Conservation (phyloP, 2,797 vertebrate species). For the Pipistrellus pipistrellus region DNA sequence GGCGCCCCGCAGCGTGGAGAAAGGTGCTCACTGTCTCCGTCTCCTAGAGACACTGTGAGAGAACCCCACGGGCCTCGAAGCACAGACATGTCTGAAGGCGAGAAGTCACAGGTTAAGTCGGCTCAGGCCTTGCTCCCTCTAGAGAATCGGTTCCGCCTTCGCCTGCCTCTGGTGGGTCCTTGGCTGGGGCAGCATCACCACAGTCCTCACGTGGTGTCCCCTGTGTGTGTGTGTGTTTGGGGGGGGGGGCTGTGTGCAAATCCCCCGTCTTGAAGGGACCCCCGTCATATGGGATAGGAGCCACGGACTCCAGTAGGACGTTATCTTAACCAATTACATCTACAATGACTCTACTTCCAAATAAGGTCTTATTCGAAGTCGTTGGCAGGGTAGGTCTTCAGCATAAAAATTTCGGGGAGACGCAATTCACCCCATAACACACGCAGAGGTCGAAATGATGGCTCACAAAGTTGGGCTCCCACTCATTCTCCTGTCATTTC, state of each 20-base stretch:
- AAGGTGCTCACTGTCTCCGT: rapidly evolving
- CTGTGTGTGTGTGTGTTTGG: too few relatives aligned
- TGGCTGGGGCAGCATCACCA: too few relatives aligned
- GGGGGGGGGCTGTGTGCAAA: too few relatives aligned
- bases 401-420: background rate
- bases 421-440: background rate
- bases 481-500: constrained; percentile 11
- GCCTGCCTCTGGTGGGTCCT: background rate
- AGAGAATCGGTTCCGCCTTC: background rate
- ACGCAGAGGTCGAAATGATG: background rate
- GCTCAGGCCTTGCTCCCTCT: rapidly evolving
- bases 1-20: rapidly evolving
- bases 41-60: too few relatives aligned
- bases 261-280: background rate
- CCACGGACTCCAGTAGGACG: background rate
- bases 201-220: background rate
- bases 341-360: background rate
- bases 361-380: background rate
- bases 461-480: constrained; percentile 27
- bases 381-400: background rate
- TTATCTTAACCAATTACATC: background rate
- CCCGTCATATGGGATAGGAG: background rate
- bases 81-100: background rate
- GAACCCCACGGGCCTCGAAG: background rate
- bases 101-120: too few relatives aligned